Base-by-base conservation (phyloP, 2,797 vertebrate genomes). In the Fistularia tabacaria region DNA sequence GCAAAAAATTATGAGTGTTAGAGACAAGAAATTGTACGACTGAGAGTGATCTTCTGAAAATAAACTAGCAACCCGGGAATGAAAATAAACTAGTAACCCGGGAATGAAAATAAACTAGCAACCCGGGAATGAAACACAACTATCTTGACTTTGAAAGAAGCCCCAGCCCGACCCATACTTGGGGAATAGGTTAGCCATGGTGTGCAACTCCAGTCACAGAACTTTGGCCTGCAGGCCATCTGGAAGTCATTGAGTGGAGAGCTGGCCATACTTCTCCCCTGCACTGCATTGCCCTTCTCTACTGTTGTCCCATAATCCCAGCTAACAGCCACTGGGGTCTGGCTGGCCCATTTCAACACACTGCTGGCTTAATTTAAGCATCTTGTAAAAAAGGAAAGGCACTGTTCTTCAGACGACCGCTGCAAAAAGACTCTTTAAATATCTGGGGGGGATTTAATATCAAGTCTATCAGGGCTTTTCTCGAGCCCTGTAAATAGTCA, bases 401-500 rank as follows among this genome's bases (percentile, higher is more conserved):
- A 81, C 75, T 82, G 84, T 85, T 90, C 90, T 91, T 92, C 83
- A 52, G 80, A 89, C 84, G 91, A 86, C 87, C 87, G 90, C 92
- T 93, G 94, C 93, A 85, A 89, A 87, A 91, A 85, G 92, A 93
- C 90, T 88, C 93, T 96, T 95, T 94, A 94, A 97, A 96, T 91
- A 93, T 92, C 93, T 91, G 80, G 90, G 74, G 73, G 81, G 90
- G 93, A 93, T 95, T 97, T 97, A 95, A 96, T 97, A 95, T 95
- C 93, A 94, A 94, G 92, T 96, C 94, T 94, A 97, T 98, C 96
- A 97, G 85, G 87, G 92, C 79, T 89, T 92, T 89, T 93, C 92
- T 92, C 86, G 85, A 91, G 92, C 90, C 94, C 93, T 93, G 93
- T 98, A 97, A 98, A 99, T 93, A 95, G 92, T 95, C 95, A 98